Evolutionary conservation across 2,113 vertebrate genomes (phyloP).

Genomic region (Oreocharis arfaki): DNA sequence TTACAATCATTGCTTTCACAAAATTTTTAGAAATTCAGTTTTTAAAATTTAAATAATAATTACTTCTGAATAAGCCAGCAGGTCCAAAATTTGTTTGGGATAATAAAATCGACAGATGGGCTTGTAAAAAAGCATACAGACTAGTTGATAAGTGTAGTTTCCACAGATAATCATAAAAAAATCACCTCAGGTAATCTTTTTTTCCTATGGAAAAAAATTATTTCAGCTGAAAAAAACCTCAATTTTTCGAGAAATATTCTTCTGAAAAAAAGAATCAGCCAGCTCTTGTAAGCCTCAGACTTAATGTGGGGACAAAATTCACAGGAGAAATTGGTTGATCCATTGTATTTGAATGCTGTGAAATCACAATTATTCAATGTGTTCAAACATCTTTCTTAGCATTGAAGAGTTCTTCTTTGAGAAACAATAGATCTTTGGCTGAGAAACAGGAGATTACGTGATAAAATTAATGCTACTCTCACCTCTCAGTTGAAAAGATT

Average conservation of each 20-base stretch:
- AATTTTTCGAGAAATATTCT: accelerated
- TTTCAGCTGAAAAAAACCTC: not conserved
- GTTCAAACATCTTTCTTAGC: not conserved
- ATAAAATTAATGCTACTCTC: not conserved
- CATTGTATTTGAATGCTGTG: not conserved
- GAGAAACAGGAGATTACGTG: not conserved
- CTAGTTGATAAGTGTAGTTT: not conserved
- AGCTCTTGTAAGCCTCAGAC: not conserved
- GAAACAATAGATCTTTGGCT: not conserved
- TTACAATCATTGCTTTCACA: not conserved
- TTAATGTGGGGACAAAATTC: not conserved
- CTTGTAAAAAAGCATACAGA: not conserved
- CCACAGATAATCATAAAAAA: not conserved
- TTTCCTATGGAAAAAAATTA: not conserved
- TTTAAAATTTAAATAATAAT: not conserved
- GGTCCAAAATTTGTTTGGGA: not conserved
- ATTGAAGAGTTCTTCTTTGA: not conserved
- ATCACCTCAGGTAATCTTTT: not conserved
- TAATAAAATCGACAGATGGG: not conserved
- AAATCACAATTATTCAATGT: not conserved
- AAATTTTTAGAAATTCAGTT: not conserved
- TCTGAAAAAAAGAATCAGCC: not conserved
- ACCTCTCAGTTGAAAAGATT: not conserved
- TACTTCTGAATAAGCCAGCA: not conserved
- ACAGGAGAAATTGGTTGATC: not conserved